Conservation (phyloP, 2,113 vertebrate species). For the Ceyx cyanopectus region DNA sequence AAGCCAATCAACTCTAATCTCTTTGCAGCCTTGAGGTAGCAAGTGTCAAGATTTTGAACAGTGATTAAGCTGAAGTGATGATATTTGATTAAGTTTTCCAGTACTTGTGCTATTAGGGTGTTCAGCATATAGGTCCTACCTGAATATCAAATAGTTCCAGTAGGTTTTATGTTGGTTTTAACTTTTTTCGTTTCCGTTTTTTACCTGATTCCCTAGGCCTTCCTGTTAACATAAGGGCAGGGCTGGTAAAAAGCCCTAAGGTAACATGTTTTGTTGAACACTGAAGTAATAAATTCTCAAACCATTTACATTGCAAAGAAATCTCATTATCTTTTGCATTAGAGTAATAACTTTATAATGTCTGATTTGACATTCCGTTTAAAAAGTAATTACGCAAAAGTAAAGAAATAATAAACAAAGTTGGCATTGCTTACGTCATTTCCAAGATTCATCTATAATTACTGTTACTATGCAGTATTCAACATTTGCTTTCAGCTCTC, state of each 20-base stretch:
- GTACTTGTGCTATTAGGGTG: conserved; percentile 64
- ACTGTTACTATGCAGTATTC: conserved; percentile 44
- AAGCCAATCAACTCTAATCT: conserved; percentile 77
- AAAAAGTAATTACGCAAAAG: conserved; percentile 45
- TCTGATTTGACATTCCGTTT: conserved; percentile 59
- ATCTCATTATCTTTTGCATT: conserved; percentile 61
- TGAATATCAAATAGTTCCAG: conserved; percentile 86
- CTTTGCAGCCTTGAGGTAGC: conserved; percentile 70
- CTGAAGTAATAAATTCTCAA: conserved; percentile 80
- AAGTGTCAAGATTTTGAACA: conserved; percentile 70
- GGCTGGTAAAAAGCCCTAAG: conserved; percentile 82
- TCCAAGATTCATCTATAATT: conserved; percentile 48
- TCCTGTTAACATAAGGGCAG: conserved; percentile 95
- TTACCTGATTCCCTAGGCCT: conserved; percentile 94
- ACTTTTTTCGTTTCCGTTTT: conserved; percentile 96
- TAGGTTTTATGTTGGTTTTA: conserved; percentile 89
- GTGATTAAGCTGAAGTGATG: conserved; percentile 73
- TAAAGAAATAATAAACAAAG: conserved; percentile 49
- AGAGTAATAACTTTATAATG: conserved; percentile 49
- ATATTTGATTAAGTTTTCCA: conserved; percentile 69
- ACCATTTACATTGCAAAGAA: conserved; percentile 81
- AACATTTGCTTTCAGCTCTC: conserved; percentile 45
- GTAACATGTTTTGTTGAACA: conserved; percentile 75
- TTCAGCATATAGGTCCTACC: conserved; percentile 84
- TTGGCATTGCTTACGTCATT: conserved; percentile 33